A percentile compares a stretch with the other conserved stretches of the same genome.
These are phyloP conservation scores for Thomomys bottae DNA, from an alignment of 2,113 vertebrate species.

Conservation along the genomic window DNA sequence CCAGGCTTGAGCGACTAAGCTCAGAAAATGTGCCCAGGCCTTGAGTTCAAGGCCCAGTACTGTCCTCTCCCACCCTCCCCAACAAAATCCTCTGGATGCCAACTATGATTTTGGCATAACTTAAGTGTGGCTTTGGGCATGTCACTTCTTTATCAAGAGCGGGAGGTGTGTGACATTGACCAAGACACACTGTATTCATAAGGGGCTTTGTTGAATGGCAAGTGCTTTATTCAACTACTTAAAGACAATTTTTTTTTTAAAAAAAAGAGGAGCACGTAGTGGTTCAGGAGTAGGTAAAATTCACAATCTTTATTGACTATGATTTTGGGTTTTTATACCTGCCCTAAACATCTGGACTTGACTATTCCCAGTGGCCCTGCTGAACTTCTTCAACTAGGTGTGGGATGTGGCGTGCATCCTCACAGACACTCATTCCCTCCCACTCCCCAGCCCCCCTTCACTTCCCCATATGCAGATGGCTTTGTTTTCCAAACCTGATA, in stretches of 20 bases:
- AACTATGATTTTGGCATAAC: background rate
- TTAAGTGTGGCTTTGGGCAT: background rate
- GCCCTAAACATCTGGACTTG: background rate
- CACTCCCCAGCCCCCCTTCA: slow-evolving; percentile 7
- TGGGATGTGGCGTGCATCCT: background rate
- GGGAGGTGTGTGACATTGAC: too few relatives aligned
- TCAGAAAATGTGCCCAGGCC: too few relatives aligned
- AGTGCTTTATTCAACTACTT: too few relatives aligned
- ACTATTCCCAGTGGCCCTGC: background rate
- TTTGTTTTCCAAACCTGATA: slow-evolving; percentile 77
- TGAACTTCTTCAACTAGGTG: background rate
- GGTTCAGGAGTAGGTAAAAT: background rate
- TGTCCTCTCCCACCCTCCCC: too few relatives aligned
- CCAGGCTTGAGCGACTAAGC: too few relatives aligned
- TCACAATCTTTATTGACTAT: background rate
- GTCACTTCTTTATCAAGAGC: background rate
- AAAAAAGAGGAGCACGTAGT: too few relatives aligned
- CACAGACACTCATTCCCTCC: slow-evolving; percentile 58
- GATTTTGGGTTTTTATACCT: background rate
- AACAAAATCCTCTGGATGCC: too few relatives aligned
- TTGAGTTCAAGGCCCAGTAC: too few relatives aligned
- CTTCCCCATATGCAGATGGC: slow-evolving; percentile 76
- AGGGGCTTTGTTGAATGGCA: too few relatives aligned
- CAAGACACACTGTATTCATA: too few relatives aligned
- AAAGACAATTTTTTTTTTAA: too few relatives aligned